Conservation (phyloP, 2,113 vertebrate species). For the Alethe castanea region DNA sequence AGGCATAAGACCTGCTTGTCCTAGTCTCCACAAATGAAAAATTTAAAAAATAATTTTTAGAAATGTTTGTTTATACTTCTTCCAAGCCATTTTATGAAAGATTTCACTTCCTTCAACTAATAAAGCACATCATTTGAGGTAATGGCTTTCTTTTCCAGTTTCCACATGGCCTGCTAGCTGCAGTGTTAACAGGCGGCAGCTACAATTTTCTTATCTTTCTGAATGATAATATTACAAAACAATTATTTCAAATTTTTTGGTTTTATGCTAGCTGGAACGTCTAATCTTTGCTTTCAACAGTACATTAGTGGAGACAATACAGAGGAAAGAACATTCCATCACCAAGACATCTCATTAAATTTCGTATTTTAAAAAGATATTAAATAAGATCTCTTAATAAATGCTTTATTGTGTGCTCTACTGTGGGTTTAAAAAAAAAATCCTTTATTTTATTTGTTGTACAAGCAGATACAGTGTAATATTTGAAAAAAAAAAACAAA, state of each 20-base stretch:
- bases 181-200: neutral
- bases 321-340: neutral
- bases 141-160: neutral
- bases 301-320: neutral
- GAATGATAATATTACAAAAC: neutral
- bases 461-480: neutral
- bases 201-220: neutral
- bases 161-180: neutral
- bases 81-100: neutral
- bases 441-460: neutral
- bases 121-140: neutral
- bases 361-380: neutral
- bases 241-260: neutral
- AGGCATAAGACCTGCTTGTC: neutral
- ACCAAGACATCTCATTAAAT: neutral
- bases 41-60: neutral
- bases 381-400: neutral
- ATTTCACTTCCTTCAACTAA: neutral
- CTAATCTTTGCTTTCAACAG: neutral
- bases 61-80: neutral
- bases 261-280: neutral
- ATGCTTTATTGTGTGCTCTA: neutral
- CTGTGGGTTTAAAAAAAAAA: neutral
- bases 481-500: neutral
- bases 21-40: neutral